A percentile compares a stretch with the other conserved stretches of the same genome.
These are phyloP conservation scores for Apogon hyalosoma DNA, from an alignment of 2,797 vertebrate species.

Conservation along the genomic window DNA sequence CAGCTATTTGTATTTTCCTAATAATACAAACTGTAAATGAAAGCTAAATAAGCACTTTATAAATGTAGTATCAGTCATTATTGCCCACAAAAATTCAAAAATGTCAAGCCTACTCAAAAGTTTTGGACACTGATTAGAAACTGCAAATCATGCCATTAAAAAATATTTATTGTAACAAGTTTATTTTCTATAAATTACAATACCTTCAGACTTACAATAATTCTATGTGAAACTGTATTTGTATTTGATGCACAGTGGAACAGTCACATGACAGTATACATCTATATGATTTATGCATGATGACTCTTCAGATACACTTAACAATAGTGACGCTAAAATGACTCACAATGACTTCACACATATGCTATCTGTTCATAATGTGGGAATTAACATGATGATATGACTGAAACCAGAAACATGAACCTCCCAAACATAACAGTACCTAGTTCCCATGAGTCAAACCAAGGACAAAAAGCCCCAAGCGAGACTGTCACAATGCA, in stretches of 20 bases:
- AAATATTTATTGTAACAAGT: too few relatives aligned
- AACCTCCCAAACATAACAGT: constrained; percentile 51
- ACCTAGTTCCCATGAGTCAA: constrained; percentile 77
- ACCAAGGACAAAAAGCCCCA: constrained; percentile 67
- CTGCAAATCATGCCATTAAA: too few relatives aligned
- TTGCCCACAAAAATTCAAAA: too few relatives aligned
- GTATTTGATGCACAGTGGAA: neutral
- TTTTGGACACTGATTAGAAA: too few relatives aligned
- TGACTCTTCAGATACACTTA: constrained; percentile 21
- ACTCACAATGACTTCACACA: constrained; percentile 48
- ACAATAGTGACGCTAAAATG: constrained; percentile 18
- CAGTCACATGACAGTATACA: too few relatives aligned
- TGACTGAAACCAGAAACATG: constrained; percentile 61
- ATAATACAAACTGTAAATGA: too few relatives aligned
- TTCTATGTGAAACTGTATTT: neutral
- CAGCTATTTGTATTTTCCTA: too few relatives aligned
- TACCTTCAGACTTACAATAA: neutral
- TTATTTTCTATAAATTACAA: too few relatives aligned
- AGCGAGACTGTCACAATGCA: constrained; percentile 57
- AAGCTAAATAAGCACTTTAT: too few relatives aligned
- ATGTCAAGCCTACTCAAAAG: too few relatives aligned
- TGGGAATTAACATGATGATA: constrained; percentile 49
- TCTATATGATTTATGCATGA: neutral
- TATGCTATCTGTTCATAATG: constrained; percentile 16
- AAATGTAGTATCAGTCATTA: too few relatives aligned